Conservation (phyloP, 1,140 invertebrate species). For the Bombus superbus region DNA sequence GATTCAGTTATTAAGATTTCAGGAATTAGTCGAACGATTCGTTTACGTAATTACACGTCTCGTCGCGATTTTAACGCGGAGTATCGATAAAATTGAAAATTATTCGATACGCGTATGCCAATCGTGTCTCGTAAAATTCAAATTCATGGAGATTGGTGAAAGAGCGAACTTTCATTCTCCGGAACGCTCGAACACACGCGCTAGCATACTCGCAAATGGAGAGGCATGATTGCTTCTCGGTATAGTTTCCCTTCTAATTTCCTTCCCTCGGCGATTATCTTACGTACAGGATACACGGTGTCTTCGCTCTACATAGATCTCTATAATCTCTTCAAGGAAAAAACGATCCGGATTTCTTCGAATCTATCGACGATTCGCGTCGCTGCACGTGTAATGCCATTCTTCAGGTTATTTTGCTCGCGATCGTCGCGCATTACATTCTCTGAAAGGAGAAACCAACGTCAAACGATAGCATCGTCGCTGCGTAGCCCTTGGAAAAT, state of each 20-base stretch:
- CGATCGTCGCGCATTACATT: neutral
- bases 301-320: neutral
- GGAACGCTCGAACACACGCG: neutral
- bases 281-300: neutral
- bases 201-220: neutral
- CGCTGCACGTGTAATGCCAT: neutral
- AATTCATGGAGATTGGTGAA: neutral
- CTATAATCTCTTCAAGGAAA: neutral
- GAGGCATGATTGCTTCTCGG: slow-evolving; percentile 12
- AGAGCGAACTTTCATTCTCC: neutral
- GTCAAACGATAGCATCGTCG: too few relatives aligned
- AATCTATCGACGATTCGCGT: neutral
- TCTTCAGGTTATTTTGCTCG: neutral
- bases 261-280: slow-evolving; percentile 1
- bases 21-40: too few relatives aligned
- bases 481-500: too few relatives aligned
- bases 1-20: too few relatives aligned
- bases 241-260: slow-evolving; percentile 21
- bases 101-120: neutral
- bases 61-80: too few relatives aligned
- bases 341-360: neutral
- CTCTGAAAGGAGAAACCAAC: neutral
- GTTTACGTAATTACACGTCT: too few relatives aligned
- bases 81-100: too few relatives aligned
- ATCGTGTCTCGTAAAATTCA: neutral